Evolutionary conservation across 2,888 invertebrate genomes (phyloP), one percentile per base, ranked within the genome.

Genomic region (Darwinula stevensoni): DNA sequence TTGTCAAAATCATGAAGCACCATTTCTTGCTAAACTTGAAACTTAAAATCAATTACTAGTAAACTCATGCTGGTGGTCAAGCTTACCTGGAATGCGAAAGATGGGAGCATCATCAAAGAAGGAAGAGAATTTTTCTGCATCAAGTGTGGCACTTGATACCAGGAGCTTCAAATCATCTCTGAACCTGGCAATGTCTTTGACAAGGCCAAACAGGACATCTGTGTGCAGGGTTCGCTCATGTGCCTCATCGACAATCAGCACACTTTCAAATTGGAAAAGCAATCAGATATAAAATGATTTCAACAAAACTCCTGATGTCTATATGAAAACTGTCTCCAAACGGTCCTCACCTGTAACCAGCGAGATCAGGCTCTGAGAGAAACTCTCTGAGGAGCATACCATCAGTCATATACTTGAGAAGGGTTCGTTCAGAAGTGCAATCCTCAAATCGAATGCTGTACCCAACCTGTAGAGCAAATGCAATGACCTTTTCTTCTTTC

Each of bases 91-190:
- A 45, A 97, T 94, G 35, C 82, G 62, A 50, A 91, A 94, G 42
- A 94, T 82, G 2, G 94, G 94, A 1, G 97, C 94, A 48, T 86
- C 82, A 54, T 97, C 94, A 54, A 97, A 97, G 52, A 97, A 99
- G 43, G 67, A 67, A 3, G 88, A 86, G 52, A 99, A 97, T 48
- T 99, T 99, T 42, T 84, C 73, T 12, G 91, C 91, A 57, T 97
- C 94, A 16, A 99, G 57, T 1, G 97, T 99, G 2, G 97, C 97
- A 52, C 86, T 86, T 0, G 94, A 94, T 45, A 99, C 91, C 2
- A 99, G 58, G 14, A 99, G 57, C 52, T 97, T 99, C 34, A 97
- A 59, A 48, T 97, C 88, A 0, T 78, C 67, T 36, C 91, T 61
- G 53, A 88, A 84, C 34, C 88, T 59, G 1, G 84, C 69, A 36